These are phyloP conservation scores for Euzetes globulus DNA, from an alignment of 2,888 invertebrate genomes.

Conservation along the genomic window DNA sequence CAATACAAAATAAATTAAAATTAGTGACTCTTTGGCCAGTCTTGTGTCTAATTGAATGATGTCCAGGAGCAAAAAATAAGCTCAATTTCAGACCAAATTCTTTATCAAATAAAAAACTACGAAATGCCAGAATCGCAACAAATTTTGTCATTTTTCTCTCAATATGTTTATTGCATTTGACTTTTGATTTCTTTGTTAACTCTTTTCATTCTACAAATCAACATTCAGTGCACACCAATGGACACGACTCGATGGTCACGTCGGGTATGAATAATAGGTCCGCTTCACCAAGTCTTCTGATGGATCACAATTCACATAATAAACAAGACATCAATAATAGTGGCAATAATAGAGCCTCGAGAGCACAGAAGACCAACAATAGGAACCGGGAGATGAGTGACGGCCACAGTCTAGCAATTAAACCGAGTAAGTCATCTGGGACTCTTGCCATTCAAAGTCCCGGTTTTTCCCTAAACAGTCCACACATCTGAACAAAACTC, in stretches of 20 bases:
- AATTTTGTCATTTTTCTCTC: neutral
- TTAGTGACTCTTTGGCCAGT: too few relatives aligned
- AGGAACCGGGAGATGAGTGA: conserved; percentile 6
- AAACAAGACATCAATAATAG: conserved; percentile 1
- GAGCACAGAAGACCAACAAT: conserved; percentile 15
- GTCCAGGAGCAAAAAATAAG: too few relatives aligned
- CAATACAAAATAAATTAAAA: too few relatives aligned
- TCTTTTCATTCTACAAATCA: neutral
- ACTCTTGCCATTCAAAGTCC: neutral
- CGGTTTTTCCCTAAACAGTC: neutral
- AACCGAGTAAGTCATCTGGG: neutral
- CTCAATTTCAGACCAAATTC: too few relatives aligned
- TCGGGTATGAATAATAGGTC: neutral
- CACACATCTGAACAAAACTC: too few relatives aligned
- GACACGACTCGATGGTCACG: conserved; percentile 2
- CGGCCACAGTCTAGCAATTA: neutral
- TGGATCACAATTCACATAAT: conserved; percentile 18
- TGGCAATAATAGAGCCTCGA: conserved; percentile 7
- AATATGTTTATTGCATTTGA: neutral
- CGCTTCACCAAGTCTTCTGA: conserved; percentile 5
- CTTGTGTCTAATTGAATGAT: too few relatives aligned
- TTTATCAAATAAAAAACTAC: too few relatives aligned
- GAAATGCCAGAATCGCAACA: neutral
- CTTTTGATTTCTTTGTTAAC: neutral
- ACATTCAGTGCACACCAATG: neutral